These are phyloP conservation scores for Agrenia bidenticulata DNA, from an alignment of 2,888 invertebrate genomes.

Conservation along the genomic window DNA sequence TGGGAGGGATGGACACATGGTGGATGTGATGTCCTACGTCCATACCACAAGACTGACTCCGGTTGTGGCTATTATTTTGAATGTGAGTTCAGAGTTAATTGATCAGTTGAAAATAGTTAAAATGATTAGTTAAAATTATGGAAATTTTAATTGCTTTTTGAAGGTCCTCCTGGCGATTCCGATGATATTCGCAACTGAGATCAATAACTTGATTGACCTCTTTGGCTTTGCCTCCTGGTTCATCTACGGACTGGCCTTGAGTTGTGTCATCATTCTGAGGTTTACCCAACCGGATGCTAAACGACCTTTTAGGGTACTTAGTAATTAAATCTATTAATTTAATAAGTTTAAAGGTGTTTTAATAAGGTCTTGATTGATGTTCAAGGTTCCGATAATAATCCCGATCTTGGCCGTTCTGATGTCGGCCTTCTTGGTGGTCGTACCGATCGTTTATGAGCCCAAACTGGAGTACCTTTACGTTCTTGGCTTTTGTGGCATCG, in stretches of 20 bases:
- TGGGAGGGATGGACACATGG: conserved; percentile 85
- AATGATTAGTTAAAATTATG: conserved; percentile 1
- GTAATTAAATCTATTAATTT: no score
- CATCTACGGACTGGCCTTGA: conserved; percentile 92
- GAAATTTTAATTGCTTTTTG: conserved; percentile 1
- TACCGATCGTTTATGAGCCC: conserved; percentile 58
- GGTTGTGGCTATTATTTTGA: conserved; percentile 89
- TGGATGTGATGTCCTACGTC: conserved; percentile 87
- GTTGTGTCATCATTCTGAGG: conserved; percentile 88
- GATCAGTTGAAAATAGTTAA: neutral
- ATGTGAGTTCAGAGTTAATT: conserved; percentile 65
- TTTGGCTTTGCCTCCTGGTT: conserved; percentile 98
- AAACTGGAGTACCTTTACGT: conserved; percentile 58
- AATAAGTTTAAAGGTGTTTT: neutral
- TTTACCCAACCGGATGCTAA: conserved; percentile 85
- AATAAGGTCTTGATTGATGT: no score
- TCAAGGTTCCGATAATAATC: conserved; percentile 57
- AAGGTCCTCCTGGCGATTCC: conserved; percentile 81
- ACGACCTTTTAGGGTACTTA: conserved; percentile 90
- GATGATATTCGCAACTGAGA: conserved; percentile 91
- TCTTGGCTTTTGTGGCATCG: conserved; percentile 57
- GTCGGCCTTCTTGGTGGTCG: conserved; percentile 57
- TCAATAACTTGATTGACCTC: conserved; percentile 92
- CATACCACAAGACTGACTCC: conserved; percentile 88
- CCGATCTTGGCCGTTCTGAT: conserved; percentile 57